phyloP scores from a whole-genome alignment of 1,140 invertebrate genomes.

The Triops cancriformis region DNA sequence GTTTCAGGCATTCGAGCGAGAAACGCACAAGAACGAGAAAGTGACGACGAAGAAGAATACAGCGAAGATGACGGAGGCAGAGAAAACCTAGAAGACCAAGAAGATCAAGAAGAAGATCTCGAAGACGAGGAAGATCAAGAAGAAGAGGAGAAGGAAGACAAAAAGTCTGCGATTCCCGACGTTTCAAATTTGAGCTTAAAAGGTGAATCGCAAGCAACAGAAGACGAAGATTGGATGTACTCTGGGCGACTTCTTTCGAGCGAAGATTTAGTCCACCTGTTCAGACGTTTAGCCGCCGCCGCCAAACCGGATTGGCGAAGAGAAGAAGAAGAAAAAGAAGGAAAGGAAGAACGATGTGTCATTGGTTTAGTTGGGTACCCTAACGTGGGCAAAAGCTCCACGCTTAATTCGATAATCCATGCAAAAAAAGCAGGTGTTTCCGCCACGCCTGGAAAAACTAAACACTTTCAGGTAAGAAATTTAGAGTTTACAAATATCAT shows the following conservation, averaged over 20 bases:
- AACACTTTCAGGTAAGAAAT: conserved; percentile 69
- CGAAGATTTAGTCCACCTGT: conserved; percentile 45
- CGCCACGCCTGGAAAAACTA: conserved; percentile 92
- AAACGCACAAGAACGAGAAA: conserved; percentile 36
- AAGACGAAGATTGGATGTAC: conserved; percentile 38
- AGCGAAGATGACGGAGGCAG: conserved; percentile 29
- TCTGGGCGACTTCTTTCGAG: conserved; percentile 47
- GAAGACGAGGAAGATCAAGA: conserved; percentile 34
- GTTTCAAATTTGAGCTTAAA: neutral
- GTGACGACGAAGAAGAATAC: conserved; percentile 35
- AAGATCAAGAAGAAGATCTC: conserved; percentile 31
- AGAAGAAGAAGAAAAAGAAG: conserved; percentile 19
- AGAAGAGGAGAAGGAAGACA: conserved; percentile 35
- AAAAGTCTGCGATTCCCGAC: conserved; percentile 17
- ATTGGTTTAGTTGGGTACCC: conserved; percentile 96
- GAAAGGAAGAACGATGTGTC: conserved; percentile 49
- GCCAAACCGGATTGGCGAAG: conserved; percentile 1
- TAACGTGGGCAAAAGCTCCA: conserved; percentile 99
- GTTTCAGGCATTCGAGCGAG: conserved; percentile 22
- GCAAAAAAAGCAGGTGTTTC: conserved; percentile 92
- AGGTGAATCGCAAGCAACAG: conserved; percentile 11
- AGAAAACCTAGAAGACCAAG: conserved; percentile 29
- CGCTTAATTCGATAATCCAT: conserved; percentile 85
- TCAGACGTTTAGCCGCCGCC: neutral
- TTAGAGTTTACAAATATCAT: too few relatives aligned